Base-by-base conservation (phyloP, 2,888 invertebrate genomes). In the Coenonympha arcania region DNA sequence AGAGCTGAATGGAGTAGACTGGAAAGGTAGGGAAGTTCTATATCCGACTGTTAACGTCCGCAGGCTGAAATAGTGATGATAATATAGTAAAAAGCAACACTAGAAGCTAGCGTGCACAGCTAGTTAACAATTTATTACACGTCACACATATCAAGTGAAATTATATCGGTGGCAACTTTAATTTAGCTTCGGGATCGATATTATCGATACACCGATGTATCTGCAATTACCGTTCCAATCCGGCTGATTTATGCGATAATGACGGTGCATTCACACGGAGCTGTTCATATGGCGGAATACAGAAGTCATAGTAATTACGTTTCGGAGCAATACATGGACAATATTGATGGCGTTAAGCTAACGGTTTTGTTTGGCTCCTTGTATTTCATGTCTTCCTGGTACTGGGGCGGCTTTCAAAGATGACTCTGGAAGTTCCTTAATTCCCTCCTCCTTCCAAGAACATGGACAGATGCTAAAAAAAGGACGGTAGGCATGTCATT, bases 181-280 rank as follows among this genome's bases (percentile, higher is more conserved):
- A 73, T 68, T 69, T 69, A 72, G 66, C 61, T 61, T 56, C 60
- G 59, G 62, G 48, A 64, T 70, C 56, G 61, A 61, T 68, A 62
- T 62, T 65, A 67, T 66, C 66, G 69, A 69, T 69, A 68, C 61
- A 68, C 68, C 65, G 69, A 65, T 69, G 62, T 64, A 72, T 70
- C 69, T 65, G 71, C 75, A 76, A 78, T 76, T 76, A 76, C 71
- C 64, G 71, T 64, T 71, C 65, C 71, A 67, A 69, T 68, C 65
- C 63, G 61, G 63, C 68, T 79, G 82, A 83, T 81, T 82, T 83
- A 83, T 81, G 69, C 69, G 79, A 79, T 82, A 83, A 82, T 81
- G 76, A 78, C 57, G 61, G 60, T 57, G 59, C 63, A 66, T 67
- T 71, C 70, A 66, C 63, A 62, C 63, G 55, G 59, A 45, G 55